A percentile compares a stretch with the other conserved stretches of the same genome.
Conservation (phyloP, 2,797 vertebrate genomes). For the Gymnopithys bicolor region DNA sequence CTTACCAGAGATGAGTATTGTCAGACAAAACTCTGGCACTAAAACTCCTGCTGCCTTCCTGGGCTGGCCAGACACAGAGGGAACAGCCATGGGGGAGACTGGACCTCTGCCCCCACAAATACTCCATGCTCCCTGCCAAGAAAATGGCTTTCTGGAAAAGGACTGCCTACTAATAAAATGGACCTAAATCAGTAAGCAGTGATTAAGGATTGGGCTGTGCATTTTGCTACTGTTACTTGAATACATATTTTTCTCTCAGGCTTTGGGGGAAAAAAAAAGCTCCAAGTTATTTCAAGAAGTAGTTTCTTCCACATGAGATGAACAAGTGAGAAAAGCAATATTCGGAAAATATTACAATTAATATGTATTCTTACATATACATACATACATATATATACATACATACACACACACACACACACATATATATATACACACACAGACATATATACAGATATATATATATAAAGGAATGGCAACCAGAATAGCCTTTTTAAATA, state of each 20-base stretch:
- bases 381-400: no score
- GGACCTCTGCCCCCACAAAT: constrained; percentile 42
- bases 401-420: not conserved
- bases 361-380: not conserved
- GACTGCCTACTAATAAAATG: constrained; percentile 75
- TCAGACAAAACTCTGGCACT: constrained; percentile 29
- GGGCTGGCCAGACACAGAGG: not conserved
- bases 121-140: constrained; percentile 63
- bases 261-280: not conserved
- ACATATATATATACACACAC: no score
- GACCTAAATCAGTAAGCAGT: constrained; percentile 73
- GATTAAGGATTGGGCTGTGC: constrained; percentile 69
- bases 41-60: constrained; percentile 15
- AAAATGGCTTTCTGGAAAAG: constrained; percentile 72
- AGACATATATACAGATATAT: no score
- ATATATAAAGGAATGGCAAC: not conserved
- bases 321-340: constrained; percentile 2
- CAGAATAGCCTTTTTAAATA: constrained; percentile 64
- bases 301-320: not conserved
- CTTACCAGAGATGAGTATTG: constrained; percentile 26
- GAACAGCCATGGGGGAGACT: not conserved
- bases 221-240: constrained; percentile 29
- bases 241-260: not conserved
- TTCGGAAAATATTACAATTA: not conserved
- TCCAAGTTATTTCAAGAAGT: not conserved